These are phyloP conservation scores for Papilio gigon DNA, from an alignment of 2,888 invertebrate genomes.

Conservation along the genomic window DNA sequence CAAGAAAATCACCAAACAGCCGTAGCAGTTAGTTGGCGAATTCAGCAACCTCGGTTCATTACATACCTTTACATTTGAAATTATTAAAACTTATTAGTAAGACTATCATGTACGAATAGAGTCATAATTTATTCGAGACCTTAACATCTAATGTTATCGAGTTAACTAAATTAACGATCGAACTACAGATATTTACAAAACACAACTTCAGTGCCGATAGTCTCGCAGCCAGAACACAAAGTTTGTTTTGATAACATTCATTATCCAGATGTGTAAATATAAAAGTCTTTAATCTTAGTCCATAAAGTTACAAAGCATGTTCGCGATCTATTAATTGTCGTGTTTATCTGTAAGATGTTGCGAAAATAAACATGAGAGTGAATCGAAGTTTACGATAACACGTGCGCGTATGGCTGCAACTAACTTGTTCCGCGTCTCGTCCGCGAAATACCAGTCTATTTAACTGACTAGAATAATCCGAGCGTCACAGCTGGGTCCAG, in stretches of 20 bases:
- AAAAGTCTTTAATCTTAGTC: constrained; percentile 37
- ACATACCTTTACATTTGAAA: too few relatives aligned
- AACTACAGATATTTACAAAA: constrained; percentile 50
- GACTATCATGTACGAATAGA: too few relatives aligned
- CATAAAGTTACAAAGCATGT: constrained; percentile 47
- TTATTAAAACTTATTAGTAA: too few relatives aligned
- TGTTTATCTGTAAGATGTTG: constrained; percentile 50
- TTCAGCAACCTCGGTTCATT: too few relatives aligned
- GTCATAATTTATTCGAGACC: too few relatives aligned
- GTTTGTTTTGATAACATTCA: constrained; percentile 23
- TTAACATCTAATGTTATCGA: not conserved
- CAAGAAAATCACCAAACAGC: too few relatives aligned
- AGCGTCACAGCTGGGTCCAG: not conserved
- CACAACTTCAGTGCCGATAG: constrained; percentile 18
- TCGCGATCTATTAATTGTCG: constrained; percentile 49
- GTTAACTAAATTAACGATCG: constrained; percentile 23
- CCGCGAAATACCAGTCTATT: constrained; percentile 25
- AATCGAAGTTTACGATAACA: constrained; percentile 56
- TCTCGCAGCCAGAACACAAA: constrained; percentile 21
- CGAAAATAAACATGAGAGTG: constrained; percentile 41
- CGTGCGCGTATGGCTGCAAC: constrained; percentile 43
- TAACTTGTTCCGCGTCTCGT: constrained; percentile 22
- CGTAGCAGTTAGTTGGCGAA: too few relatives aligned
- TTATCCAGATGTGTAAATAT: constrained; percentile 38
- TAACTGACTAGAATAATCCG: constrained; percentile 19